Percentiles rank a stretch among this genome's conserved stretches.
Conservation (phyloP, 2,888 invertebrate genomes). For the Synergus laeviventris region DNA sequence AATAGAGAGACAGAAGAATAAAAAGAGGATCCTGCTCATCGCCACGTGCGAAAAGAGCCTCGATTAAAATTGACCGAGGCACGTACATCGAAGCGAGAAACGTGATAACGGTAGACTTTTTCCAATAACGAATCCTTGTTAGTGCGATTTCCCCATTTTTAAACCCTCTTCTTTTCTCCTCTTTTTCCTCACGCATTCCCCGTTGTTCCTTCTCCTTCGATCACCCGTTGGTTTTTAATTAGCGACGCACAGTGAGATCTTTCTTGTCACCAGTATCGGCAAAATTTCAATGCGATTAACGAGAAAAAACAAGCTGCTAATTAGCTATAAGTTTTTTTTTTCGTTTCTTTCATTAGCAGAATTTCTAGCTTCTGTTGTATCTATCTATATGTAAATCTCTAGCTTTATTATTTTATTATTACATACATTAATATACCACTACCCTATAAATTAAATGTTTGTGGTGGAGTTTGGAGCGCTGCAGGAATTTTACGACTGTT, state of each 20-base stretch:
- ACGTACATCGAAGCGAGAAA: constrained; percentile 42
- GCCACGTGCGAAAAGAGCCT: background rate
- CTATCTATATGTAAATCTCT: no score
- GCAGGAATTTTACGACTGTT: background rate
- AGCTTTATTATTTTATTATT: no score
- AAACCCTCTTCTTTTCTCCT: constrained; percentile 41
- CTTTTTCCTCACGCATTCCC: constrained; percentile 41
- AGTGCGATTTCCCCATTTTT: constrained; percentile 59
- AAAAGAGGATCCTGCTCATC: constrained; percentile 16
- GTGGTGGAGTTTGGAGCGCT: background rate
- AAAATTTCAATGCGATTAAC: constrained; percentile 13
- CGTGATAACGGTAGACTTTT: constrained; percentile 60
- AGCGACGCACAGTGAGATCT: constrained; percentile 47
- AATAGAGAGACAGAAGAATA: background rate
- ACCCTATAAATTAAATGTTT: background rate
- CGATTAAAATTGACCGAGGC: constrained; percentile 38
- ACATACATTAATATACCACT: background rate
- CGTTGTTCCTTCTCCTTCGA: constrained; percentile 10
- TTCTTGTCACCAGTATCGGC: constrained; percentile 26
- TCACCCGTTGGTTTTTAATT: constrained; percentile 57
- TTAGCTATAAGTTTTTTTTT: no score
- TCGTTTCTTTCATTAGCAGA: no score
- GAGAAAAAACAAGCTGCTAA: constrained; percentile 6
- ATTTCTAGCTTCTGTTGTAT: no score
- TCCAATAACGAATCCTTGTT: constrained; percentile 59